Percentiles rank a stretch among this genome's conserved stretches.
Conservation (phyloP, 1,140 invertebrate species). For the Drosophila funebris region DNA sequence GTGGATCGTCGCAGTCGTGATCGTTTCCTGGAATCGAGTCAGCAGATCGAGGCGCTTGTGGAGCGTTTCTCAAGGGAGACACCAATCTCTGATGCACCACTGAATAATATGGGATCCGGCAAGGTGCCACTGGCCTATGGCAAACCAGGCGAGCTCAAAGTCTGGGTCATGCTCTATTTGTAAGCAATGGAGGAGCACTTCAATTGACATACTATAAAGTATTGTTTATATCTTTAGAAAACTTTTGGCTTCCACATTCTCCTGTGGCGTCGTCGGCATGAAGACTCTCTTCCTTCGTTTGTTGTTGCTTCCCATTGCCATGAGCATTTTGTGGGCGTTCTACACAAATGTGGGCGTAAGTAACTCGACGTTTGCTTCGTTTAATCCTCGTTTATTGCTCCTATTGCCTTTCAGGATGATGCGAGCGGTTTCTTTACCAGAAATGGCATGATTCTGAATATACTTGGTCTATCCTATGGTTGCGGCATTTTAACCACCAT, state of each 20-base stretch:
- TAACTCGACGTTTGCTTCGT: not conserved
- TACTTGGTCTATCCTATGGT: constrained; percentile 90
- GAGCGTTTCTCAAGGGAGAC: constrained; percentile 95
- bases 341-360: constrained; percentile 89
- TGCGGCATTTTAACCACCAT: constrained; percentile 92
- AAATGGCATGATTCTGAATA: constrained; percentile 92
- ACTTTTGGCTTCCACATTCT: constrained; percentile 90
- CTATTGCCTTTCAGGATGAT: constrained; percentile 84
- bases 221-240: constrained; percentile 85
- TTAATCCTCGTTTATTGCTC: not conserved
- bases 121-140: constrained; percentile 90
- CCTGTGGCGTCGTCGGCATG: constrained; percentile 89
- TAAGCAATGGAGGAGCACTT: constrained; percentile 84
- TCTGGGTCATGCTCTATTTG: constrained; percentile 91
- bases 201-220: not conserved
- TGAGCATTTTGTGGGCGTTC: constrained; percentile 91
- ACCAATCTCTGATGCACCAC: constrained; percentile 73
- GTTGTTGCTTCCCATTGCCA: constrained; percentile 90
- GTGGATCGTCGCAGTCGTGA: constrained; percentile 91
- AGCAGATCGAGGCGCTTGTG: constrained; percentile 95
- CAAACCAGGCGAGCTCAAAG: constrained; percentile 88
- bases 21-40: constrained; percentile 95
- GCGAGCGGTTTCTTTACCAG: constrained; percentile 90
- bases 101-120: constrained; percentile 86
- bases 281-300: constrained; percentile 90